phyloP scores from a whole-genome alignment of 1,140 invertebrate species.

The Ruditapes philippinarum region DNA sequence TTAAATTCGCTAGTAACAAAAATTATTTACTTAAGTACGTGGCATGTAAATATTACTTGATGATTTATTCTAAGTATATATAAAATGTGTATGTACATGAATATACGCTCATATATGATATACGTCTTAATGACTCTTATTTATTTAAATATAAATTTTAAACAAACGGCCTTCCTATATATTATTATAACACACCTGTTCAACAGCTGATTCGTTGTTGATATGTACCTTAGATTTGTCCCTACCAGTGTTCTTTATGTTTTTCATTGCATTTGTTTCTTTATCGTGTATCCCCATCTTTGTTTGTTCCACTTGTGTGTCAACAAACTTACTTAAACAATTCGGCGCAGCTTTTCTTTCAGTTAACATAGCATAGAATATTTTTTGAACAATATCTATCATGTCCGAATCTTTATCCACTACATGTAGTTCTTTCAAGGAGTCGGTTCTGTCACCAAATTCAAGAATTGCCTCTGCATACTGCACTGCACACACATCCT shows the following conservation, averaged over 20 bases:
- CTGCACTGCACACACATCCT: conserved; percentile 19
- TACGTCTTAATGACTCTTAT: too few relatives aligned
- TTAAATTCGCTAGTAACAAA: too few relatives aligned
- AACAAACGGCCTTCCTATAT: too few relatives aligned
- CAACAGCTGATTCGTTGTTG: background rate
- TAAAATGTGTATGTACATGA: too few relatives aligned
- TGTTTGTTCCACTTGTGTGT: background rate
- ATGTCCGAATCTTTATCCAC: background rate
- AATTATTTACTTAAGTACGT: too few relatives aligned
- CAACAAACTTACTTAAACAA: too few relatives aligned
- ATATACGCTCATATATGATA: too few relatives aligned
- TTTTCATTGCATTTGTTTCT: background rate
- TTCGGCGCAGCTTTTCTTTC: background rate
- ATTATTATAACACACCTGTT: too few relatives aligned
- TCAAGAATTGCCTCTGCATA: conserved; percentile 29
- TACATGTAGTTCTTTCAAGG: conserved; percentile 20
- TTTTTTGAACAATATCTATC: background rate
- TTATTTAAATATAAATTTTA: too few relatives aligned
- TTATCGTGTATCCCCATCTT: background rate
- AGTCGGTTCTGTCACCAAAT: background rate
- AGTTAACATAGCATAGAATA: background rate
- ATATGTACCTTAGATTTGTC: background rate
- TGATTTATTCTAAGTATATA: too few relatives aligned
- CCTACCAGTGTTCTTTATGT: background rate
- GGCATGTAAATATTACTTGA: too few relatives aligned